Evolutionary conservation across 2,113 vertebrate genomes (phyloP), one percentile per base, ranked within the genome.

Genomic region (Podiceps cristatus): DNA sequence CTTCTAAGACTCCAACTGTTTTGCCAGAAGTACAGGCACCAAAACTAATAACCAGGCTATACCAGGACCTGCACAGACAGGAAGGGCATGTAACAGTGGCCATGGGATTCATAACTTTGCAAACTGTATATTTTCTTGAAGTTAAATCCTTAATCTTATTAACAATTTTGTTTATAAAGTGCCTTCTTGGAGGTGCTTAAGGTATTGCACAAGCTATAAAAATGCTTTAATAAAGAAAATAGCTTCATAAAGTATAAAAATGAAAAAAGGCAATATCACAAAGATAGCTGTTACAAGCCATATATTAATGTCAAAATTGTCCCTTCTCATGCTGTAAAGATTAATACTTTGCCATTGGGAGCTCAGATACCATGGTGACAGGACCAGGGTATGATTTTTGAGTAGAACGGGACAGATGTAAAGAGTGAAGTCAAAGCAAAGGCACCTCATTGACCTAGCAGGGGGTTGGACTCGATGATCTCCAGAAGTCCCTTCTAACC

Each of bases 141-240:
- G 71, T 90, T 76, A 85, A 94, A 86, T 82, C 45, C 50, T 91
- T 92, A 86, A 85, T 52, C 37, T 93, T 94, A 88, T 77, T 88
- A 93, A 86, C 22, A 93, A 62, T 85, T 96, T 82, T 94, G 93
- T 93, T 88, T 93, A 68, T 80, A n/a, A 90, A 86, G 42, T 64
- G 35, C 28, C 16, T 79, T 69, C 55, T 82, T 56, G 56, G 58
- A 95, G 68, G n/a, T 2, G 5, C 78, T 88, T 72, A 37, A 84
- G 85, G 85, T 77, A 69, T 92, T 90, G 75, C 35, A 37, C 56
- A 52, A 86, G 76, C 49, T 87, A 60, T 95, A 92, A 86, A 94
- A 90, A 47, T 13, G 31, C 9, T 16, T 82, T 92, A 86, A 86
- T 94, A 92, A 92, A 91, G 91, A 69, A 95, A 96, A 77, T 31